Evolutionary conservation across 2,797 vertebrate genomes (phyloP), one percentile per base, ranked within the genome.

Genomic region (Percopsis omiscomaycus): DNA sequence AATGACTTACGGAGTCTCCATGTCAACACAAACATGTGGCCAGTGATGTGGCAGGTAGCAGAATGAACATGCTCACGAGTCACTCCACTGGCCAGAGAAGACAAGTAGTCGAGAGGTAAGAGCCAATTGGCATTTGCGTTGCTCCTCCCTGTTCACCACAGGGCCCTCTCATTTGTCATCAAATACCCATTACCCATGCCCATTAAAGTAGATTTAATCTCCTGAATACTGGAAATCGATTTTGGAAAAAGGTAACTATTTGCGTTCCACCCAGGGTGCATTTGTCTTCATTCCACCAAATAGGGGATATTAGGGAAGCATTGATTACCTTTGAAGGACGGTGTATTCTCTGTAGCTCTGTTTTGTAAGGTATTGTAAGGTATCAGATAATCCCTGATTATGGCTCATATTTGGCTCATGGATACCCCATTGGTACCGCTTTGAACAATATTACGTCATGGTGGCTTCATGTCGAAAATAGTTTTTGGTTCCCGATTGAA

Each of bases 71-170:
- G 71, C 67, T 74, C 60, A 73, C 65, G 66, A 73, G 68, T 74
- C 78, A 55, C 68, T 68, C 78, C 83, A 77, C 63, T 82, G 72
- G 71, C 73, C 77, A 79, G 68, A 81, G 73, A 82, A 81, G 75
- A 81, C 74, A 80, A 75, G 76, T 77, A 84, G 73, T 74, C 3
- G 61, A 75, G 83, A 89, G 85, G 86, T 89, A 89, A 89, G 86
- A 86, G 79, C 78, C 82, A 81, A 52, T 77, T 55, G 59, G 74
- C 82, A 80, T 77, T 22, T 78, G 71, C 47, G 47, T 80, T 80
- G 71, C 73, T 78, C 79, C 69, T 76, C 77, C 81, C 74, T 80
- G 61, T 69, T 62, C 47, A 46, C 50, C 55, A 49, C 15, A 50
- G 58, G 16, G 55, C n/a, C 16, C 14, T 59, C 27, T 62, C 47